A percentile compares a stretch with the other conserved stretches of the same genome.
phyloP scores from a whole-genome alignment of 2,113 vertebrate genomes.

The Lasiurus cinereus region DNA sequence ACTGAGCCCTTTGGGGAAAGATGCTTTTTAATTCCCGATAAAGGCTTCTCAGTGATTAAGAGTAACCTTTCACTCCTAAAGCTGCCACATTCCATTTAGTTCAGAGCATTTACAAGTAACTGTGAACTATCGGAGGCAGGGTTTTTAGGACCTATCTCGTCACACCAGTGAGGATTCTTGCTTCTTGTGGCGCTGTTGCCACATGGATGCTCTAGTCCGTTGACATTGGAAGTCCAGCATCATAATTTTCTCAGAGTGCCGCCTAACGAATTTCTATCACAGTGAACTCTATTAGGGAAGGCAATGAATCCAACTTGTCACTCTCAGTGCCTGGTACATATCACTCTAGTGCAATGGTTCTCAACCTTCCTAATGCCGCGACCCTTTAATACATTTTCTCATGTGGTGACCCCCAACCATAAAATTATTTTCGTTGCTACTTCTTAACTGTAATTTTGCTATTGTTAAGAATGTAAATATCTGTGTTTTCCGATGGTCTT shows the following conservation, averaged over 20 bases:
- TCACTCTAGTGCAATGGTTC: too few relatives aligned
- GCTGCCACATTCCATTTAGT: neutral
- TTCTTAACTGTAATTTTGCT: too few relatives aligned
- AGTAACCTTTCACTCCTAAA: constrained; percentile 23
- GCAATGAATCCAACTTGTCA: neutral
- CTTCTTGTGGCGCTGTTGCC: neutral
- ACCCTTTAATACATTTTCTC: too few relatives aligned
- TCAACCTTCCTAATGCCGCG: too few relatives aligned
- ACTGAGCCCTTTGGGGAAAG: constrained; percentile 22
- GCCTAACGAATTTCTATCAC: neutral
- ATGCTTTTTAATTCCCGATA: constrained; percentile 12
- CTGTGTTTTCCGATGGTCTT: too few relatives aligned
- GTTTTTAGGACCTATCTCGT: neutral
- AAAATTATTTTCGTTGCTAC: too few relatives aligned
- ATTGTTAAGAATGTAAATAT: too few relatives aligned
- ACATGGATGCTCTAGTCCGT: neutral
- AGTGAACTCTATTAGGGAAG: neutral
- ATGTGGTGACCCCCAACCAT: too few relatives aligned
- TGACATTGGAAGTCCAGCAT: neutral
- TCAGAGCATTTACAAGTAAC: neutral
- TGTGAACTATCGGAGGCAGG: neutral
- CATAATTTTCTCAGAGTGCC: neutral
- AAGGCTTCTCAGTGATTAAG: neutral
- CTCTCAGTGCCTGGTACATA: neutral
- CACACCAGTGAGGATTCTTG: neutral